Percentiles rank a stretch among this genome's conserved stretches.
Conservation (phyloP, 2,888 invertebrate species). For the Candidula unifasciata region DNA sequence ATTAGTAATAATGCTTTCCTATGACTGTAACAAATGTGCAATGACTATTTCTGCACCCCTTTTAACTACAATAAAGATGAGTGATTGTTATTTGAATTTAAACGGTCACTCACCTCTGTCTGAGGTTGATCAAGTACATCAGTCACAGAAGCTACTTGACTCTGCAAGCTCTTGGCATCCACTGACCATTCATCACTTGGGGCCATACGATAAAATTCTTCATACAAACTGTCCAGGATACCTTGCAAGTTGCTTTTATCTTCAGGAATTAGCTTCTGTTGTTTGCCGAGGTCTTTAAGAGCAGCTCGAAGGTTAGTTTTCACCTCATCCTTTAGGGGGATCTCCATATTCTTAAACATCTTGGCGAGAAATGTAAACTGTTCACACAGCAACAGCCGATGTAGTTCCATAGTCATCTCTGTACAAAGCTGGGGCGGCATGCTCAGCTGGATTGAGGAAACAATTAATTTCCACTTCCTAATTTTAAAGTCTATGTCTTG, state of each 20-base stretch:
- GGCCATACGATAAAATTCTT: not conserved
- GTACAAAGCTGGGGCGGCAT: slow-evolving; percentile 14
- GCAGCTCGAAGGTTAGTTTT: not conserved
- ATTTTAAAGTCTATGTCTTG: slow-evolving; percentile 8
- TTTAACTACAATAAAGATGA: not conserved
- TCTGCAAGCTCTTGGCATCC: not conserved
- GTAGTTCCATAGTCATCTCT: slow-evolving; percentile 44
- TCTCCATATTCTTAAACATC: slow-evolving; percentile 15
- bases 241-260: not conserved
- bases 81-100: no score
- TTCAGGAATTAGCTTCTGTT: slow-evolving; percentile 14
- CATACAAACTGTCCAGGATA: not conserved
- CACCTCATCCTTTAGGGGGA: slow-evolving; percentile 15
- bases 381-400: slow-evolving; percentile 44
- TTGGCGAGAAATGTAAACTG: slow-evolving; percentile 18
- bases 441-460: slow-evolving; percentile 21
- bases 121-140: slow-evolving; percentile 26
- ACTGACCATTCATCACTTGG: not conserved
- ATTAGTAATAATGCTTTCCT: no score
- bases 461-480: slow-evolving; percentile 34
- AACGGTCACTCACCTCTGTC: slow-evolving; percentile 24
- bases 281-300: slow-evolving; percentile 14
- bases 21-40: no score
- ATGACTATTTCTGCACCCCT: no score
- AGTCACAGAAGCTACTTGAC: not conserved